Evolutionary conservation across 1,140 invertebrate genomes (phyloP), one percentile per base, ranked within the genome.

Genomic region (Philopotamus ludificatus): DNA sequence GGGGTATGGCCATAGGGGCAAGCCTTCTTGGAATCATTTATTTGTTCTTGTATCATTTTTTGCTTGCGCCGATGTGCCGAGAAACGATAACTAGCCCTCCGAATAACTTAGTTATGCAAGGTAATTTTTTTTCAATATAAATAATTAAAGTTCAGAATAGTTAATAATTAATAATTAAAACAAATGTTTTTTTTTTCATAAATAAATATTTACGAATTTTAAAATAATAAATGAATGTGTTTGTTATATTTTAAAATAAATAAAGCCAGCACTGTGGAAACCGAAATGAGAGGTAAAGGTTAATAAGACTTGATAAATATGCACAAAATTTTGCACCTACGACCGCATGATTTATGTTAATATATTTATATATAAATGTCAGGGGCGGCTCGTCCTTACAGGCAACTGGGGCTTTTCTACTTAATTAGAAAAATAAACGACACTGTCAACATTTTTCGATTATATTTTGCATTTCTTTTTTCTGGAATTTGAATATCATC

Each of bases 31-130:
- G 86, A 1, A 76, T 83, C 0, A 55, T 86, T 0, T 91, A 91
- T 72, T 87, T 90, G 58, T 73, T 84, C 9, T 71, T 87, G 2
- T 91, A 91, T 74, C 87, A 90, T 72, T 81, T 87, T 63, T 78
- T 89, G 65, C 73, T 91, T 66, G 88, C 87, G 41, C 87, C 87
- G 39, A 79, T 83, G 54, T 90, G 87, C 75, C 83, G 85, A 42
- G 82, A 86, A 28, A 85, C 85, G 49, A 78, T 83, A 1, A 80
- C 82, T 25, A 78, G 85, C 53, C 80, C 79, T 26, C 72, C 76
- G 67, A 73, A 80, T 78, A 77, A 79, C 73, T 28, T 70, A 75
- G 41, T 83, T 78, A 76, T 78, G 78, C 78, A 74, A 51, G 50
- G 61, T 69, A 62, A 69, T n/a, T n/a, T n/a, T n/a, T n/a, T 34